Base-by-base conservation (phyloP, 2,888 invertebrate genomes). In the Brachylomia viminalis region DNA sequence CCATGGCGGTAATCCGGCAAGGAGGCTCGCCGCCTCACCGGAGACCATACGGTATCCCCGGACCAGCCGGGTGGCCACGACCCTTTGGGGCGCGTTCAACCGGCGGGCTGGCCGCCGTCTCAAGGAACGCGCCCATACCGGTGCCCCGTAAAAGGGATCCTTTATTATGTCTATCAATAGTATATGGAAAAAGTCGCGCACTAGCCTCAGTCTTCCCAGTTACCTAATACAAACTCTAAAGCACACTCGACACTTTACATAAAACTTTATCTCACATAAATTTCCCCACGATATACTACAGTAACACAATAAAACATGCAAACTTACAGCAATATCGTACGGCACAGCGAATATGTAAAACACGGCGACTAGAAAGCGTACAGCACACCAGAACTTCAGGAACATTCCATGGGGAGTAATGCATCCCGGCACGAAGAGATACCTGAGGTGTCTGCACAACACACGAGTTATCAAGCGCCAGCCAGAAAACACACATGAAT, bases 401-500 rank as follows among this genome's bases (percentile, higher is more conserved):
- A 97, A 96, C 64, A 95, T 88, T 30, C 97, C 96, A 76, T 96
- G 92, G n/a, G 97, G 97, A 58, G 96, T 95, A 64, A 97, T 95
- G 70, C 93, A 92, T 38, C 92, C 91, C 0, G 96, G 96, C 66
- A 96, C n/a, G 75, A 97, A 94, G 42, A 96, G 71, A 72, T 93
- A 96, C 80, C 92, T 90, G 33, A 96, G 69, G 78, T 93, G 92
- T 82, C 95, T 95, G 89, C 49, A 74, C 30, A 79, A 73, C 42
- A 82, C 72, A 70, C 52, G 42, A 62, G 59, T 49, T 84, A 79
- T 75, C 71, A 83, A 64, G 70, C 64, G 58, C 61, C 47, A 54
- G 27, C n/a, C 17, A n/a, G 33, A 73, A 56, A 72, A 72, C 30
- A 54, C 54, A 72, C 42, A 73, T 72, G 52, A 74, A 74, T 77